Evolutionary conservation across 2,797 vertebrate species (phyloP).

Genomic region (Micromesistius poutassou): DNA sequence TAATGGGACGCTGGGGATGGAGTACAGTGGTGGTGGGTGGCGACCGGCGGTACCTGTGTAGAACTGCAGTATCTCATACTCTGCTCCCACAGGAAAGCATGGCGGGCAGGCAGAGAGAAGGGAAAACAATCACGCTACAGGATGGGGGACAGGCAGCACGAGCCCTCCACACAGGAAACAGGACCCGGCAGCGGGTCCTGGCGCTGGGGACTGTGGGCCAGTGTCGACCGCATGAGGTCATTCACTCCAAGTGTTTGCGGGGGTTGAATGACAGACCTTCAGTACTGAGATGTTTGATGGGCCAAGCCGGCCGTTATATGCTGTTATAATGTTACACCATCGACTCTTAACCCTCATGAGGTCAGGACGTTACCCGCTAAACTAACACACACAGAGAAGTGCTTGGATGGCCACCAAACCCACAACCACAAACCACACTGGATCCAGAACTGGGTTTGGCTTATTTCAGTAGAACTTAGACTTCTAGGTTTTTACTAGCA

Average conservation of each 20-base stretch:
- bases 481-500: too few relatives aligned
- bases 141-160: conserved; percentile 25
- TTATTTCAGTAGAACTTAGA: background rate
- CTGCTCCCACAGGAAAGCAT: conserved; percentile 67
- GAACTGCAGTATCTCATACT: conserved; percentile 67
- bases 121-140: conserved; percentile 26
- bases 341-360: too few relatives aligned
- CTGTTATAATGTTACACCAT: background rate
- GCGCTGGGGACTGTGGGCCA: conserved; percentile 4
- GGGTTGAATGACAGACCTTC: background rate
- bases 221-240: conserved; percentile 10
- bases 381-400: background rate
- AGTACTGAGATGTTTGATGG: background rate
- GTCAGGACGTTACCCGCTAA: background rate
- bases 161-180: conserved; percentile 10
- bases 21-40: background rate
- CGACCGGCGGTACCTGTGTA: conserved; percentile 59
- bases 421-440: background rate
- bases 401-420: background rate
- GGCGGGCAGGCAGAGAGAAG: conserved; percentile 29
- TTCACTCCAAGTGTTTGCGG: background rate
- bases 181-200: background rate
- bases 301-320: background rate
- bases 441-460: background rate
- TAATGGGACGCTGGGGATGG: background rate